These are phyloP conservation scores for Drosophila neoperkinsi DNA, from an alignment of 2,888 invertebrate genomes.

Conservation along the genomic window DNA sequence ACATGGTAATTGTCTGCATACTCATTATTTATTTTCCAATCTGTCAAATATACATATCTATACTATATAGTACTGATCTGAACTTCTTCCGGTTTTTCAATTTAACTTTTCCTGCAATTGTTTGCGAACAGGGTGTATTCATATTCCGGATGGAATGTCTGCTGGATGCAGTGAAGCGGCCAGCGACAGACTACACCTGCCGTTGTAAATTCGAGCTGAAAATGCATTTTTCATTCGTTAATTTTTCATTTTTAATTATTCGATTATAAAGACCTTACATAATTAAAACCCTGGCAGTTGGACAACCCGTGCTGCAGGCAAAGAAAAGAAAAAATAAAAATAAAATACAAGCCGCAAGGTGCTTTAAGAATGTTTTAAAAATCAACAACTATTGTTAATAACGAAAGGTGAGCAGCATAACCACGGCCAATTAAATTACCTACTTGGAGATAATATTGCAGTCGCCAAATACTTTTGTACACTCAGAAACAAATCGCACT, in stretches of 20 bases:
- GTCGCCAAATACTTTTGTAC: neutral
- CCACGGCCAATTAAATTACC: neutral
- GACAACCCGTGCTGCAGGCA: constrained; percentile 45
- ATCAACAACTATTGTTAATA: constrained; percentile 28
- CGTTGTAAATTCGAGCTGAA: constrained; percentile 69
- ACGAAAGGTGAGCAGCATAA: neutral
- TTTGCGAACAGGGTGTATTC: constrained; percentile 5
- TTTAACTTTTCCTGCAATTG: neutral
- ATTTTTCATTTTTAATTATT: constrained; percentile 80
- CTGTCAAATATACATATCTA: neutral
- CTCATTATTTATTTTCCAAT: neutral
- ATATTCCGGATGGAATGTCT: constrained; percentile 21
- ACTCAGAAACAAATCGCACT: neutral
- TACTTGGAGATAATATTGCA: neutral
- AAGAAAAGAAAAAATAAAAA: constrained; percentile 3
- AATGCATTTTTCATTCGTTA: constrained; percentile 80
- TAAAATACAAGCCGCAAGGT: neutral
- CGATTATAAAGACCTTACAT: constrained; percentile 80
- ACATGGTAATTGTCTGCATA: neutral
- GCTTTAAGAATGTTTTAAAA: constrained; percentile 33
- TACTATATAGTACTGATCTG: neutral
- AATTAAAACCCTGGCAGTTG: constrained; percentile 64
- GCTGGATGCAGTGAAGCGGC: constrained; percentile 25
- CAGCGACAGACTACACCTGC: constrained; percentile 37
- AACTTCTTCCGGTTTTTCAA: neutral